Conservation (phyloP, 1,140 invertebrate species). For the Drosophila nigromelanica region DNA sequence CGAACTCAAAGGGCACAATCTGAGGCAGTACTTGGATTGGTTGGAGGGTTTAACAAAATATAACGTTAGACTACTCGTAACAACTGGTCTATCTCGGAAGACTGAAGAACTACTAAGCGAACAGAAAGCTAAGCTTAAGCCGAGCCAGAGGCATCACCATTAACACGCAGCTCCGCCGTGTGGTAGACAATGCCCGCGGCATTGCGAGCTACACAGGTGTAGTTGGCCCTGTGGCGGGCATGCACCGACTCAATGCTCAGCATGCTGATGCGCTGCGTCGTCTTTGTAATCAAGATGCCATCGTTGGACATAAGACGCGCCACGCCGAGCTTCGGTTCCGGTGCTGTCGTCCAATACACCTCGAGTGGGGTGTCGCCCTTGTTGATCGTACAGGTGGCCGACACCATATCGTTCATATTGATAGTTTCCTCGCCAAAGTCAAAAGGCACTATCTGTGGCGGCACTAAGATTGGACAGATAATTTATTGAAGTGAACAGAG, state of each 20-base stretch:
- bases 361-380: constrained; percentile 93
- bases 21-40: constrained; percentile 86
- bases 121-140: constrained; percentile 1
- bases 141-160: constrained; percentile 84
- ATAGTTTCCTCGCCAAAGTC: constrained; percentile 89
- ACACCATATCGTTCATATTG: constrained; percentile 89
- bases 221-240: constrained; percentile 88
- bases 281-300: constrained; percentile 86
- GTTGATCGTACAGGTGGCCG: constrained; percentile 91
- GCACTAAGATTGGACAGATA: constrained; percentile 84
- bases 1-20: constrained; percentile 89
- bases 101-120: constrained; percentile 30
- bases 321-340: constrained; percentile 68
- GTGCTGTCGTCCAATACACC: constrained; percentile 88
- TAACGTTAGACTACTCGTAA: constrained; percentile 26
- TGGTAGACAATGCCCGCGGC: constrained; percentile 89
- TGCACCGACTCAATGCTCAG: constrained; percentile 88
- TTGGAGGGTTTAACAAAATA: constrained; percentile 28
- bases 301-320: constrained; percentile 77
- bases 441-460: constrained; percentile 89
- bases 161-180: constrained; percentile 88
- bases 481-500: constrained; percentile 15
- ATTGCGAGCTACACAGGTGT: constrained; percentile 91
- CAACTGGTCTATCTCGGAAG: background rate
- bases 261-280: constrained; percentile 88